phyloP scores from a whole-genome alignment of 2,888 invertebrate genomes.

The Gordius sp. region DNA sequence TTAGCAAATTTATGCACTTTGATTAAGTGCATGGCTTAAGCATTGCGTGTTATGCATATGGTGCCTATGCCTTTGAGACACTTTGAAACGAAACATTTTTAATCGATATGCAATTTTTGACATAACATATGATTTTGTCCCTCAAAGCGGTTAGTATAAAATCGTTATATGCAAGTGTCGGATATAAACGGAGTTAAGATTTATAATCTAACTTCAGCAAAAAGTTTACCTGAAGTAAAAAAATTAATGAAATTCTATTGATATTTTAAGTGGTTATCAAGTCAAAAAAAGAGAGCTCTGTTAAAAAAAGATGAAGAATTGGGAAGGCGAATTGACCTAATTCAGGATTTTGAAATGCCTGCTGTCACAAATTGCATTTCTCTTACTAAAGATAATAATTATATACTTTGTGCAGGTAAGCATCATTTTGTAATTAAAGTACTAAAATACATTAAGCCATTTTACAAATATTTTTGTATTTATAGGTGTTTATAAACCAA shows the following conservation, averaged over 20 bases:
- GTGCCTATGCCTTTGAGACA: no score
- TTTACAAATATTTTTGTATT: conserved; percentile 9
- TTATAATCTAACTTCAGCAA: conserved; percentile 82
- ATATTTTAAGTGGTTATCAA: conserved; percentile 29
- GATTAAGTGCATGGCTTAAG: no score
- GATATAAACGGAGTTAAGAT: conserved; percentile 69
- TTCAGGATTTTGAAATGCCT: conserved; percentile 99
- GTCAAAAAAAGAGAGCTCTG: conserved; percentile 28
- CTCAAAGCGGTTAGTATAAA: no score
- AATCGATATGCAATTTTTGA: no score
- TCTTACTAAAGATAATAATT: conserved; percentile 65
- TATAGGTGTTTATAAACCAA: conserved; percentile 54
- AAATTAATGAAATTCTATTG: background rate
- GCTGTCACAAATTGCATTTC: conserved; percentile 56
- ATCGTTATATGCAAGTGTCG: conserved; percentile 17
- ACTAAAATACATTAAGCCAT: background rate
- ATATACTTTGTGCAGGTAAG: conserved; percentile 56
- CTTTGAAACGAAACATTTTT: no score
- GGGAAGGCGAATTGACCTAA: conserved; percentile 62
- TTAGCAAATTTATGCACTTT: no score
- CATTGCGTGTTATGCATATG: no score
- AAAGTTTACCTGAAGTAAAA: conserved; percentile 66
- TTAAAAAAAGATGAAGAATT: conserved; percentile 40
- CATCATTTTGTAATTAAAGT: no score
- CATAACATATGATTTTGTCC: no score